Evolutionary conservation across 2,797 vertebrate genomes (phyloP).

Genomic region (Babyrousa celebensis): DNA sequence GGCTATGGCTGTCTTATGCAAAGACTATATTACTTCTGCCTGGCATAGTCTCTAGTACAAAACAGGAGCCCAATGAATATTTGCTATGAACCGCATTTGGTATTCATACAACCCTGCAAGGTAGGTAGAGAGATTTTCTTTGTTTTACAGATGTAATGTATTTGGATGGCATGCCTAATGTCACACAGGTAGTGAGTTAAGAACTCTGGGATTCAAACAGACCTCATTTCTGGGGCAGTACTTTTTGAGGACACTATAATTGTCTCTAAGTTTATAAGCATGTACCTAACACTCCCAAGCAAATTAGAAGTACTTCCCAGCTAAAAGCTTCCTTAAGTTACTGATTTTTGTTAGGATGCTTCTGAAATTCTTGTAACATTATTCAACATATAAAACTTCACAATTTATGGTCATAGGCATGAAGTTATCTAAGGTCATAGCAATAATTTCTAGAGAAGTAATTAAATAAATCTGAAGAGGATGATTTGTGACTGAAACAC

Average conservation of each 20-base stretch:
- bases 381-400: constrained; percentile 10
- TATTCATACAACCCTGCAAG: background rate
- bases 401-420: background rate
- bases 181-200: background rate
- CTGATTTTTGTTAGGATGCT: constrained; percentile 25
- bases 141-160: background rate
- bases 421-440: constrained; percentile 14
- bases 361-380: constrained; percentile 3
- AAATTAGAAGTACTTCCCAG: background rate
- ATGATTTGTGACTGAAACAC: background rate
- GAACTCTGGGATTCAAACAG: background rate
- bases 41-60: background rate
- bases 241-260: background rate
- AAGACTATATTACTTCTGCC: background rate
- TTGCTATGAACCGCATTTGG: background rate
- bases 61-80: background rate
- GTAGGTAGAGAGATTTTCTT: background rate
- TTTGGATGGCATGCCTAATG: background rate
- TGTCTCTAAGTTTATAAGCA: constrained; percentile 27
- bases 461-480: background rate
- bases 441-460: constrained; percentile 16
- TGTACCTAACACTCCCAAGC: background rate
- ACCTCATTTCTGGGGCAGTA: background rate
- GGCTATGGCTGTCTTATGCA: too few species aligned
- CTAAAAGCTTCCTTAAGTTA: constrained; percentile 48